Conservation (phyloP, 53 echinoderm and acorn worm species). For the Astropecten irregularis region DNA sequence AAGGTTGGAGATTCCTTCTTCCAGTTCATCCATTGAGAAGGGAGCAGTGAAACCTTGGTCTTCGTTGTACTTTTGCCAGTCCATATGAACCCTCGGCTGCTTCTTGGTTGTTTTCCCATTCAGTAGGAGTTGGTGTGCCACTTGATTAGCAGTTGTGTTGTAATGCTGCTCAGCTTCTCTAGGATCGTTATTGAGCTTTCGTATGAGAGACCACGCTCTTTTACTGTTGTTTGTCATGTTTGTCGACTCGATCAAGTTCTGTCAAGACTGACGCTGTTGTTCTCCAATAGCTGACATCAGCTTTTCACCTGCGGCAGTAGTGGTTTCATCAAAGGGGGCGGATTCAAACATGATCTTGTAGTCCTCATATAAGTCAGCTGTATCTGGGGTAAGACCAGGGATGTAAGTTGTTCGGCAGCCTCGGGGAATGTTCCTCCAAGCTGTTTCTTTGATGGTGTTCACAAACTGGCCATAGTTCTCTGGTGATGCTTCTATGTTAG, state of each 20-base stretch:
- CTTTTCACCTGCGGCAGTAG: constrained; percentile 42
- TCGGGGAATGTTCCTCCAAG: not conserved
- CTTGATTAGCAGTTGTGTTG: constrained; percentile 21
- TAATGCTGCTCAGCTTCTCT: not conserved
- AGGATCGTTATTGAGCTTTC: not conserved
- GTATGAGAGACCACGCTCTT: not conserved
- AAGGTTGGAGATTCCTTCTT: constrained; percentile 39
- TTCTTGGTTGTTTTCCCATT: not conserved
- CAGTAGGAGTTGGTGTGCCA: constrained; percentile 3
- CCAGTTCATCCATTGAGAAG: constrained; percentile 54
- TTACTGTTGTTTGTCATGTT: not conserved
- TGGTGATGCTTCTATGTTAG: not conserved
- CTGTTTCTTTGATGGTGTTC: not conserved
- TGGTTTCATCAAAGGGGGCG: constrained; percentile 61
- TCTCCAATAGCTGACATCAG: constrained; percentile 49
- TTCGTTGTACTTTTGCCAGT: constrained; percentile 7
- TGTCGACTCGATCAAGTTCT: not conserved
- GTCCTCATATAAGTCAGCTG: constrained; percentile 15
- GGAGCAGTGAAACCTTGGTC: constrained; percentile 14
- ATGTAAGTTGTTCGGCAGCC: constrained; percentile 5
- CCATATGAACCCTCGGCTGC: not conserved
- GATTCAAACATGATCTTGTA: constrained; percentile 5
- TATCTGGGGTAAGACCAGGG: not conserved
- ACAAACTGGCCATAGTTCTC: constrained; percentile 19
- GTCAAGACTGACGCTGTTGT: not conserved